Base-by-base conservation (phyloP, 1,140 invertebrate genomes). In the Caerostris darwini region DNA sequence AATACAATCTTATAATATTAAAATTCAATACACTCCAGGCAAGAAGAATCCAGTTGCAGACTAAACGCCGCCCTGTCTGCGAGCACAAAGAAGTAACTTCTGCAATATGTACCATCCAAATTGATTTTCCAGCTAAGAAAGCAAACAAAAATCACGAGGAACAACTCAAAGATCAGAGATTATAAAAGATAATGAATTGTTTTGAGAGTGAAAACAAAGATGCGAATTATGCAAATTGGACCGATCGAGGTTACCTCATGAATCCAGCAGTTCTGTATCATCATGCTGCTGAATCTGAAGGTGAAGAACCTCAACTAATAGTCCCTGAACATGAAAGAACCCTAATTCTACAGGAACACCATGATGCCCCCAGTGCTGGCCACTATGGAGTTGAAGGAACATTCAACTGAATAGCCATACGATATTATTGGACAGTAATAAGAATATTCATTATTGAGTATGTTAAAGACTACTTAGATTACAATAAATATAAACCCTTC, bases 381-480 rank as follows among this genome's bases (percentile, higher is more conserved):
- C 94, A 94, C n/a, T 94, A 93, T 58, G 54, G 64, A 7, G 57
- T 50, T 3, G 67, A 64, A 10, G 59, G 77, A 61, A 94, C 69
- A 56, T 90, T 53, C 17, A 5, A 56, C 57, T 58, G 19, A 67
- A 94, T 92, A 14, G 12, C 34, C 17, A 14, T 0, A 14, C 50
- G n/a, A 14, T 92, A 61, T 54, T 85, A 56, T 54, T 92, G 77
- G 77, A 3, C n/a, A 3, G 64, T 0, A 59, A 71, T 85, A 0
- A n/a, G 19, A n/a, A 3, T 3, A n/a, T 71, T 3, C 54, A 59
- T 92, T 8, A 34, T 3, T 5, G 5, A 87, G 5, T 92, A 92
- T 10, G 17, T 50, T 1, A 83, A 67, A 7, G 34, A 54, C 5
- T 93, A 81, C 19, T 3, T 8, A 2, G 54, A 83, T 17, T 83